phyloP scores from a whole-genome alignment of 2,888 invertebrate species.

The Drosophila neotestacea region DNA sequence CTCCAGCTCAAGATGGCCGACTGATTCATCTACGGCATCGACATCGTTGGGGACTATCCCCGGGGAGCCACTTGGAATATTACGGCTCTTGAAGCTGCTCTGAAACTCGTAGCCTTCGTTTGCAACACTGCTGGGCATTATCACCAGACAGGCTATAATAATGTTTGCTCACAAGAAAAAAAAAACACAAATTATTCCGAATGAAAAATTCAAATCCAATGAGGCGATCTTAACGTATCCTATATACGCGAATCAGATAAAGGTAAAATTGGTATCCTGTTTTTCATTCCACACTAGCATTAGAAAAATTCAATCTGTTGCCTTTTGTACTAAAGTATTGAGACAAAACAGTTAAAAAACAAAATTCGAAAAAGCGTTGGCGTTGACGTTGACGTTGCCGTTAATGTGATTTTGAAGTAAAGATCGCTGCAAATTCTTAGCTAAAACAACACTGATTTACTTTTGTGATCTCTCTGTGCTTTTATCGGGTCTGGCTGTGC shows the following conservation, averaged over 20 bases:
- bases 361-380: no score
- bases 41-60: slow-evolving; percentile 21
- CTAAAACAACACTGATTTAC: slow-evolving; percentile 82
- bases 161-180: slow-evolving; percentile 29
- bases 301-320: slow-evolving; percentile 38
- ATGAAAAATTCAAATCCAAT: slow-evolving; percentile 12
- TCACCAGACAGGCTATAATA: slow-evolving; percentile 65
- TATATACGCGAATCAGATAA: slow-evolving; percentile 57
- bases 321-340: not conserved
- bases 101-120: slow-evolving; percentile 62
- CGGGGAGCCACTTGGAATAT: slow-evolving; percentile 39
- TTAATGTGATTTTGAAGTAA: not conserved
- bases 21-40: slow-evolving; percentile 37
- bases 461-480: slow-evolving; percentile 76
- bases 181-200: slow-evolving; percentile 21
- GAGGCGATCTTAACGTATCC: not conserved
- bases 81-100: slow-evolving; percentile 44
- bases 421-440: slow-evolving; percentile 69
- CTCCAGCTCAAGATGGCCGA: slow-evolving; percentile 40
- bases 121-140: slow-evolving; percentile 82
- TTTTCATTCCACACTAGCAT: slow-evolving; percentile 81
- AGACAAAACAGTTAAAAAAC: no score
- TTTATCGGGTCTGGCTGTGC: slow-evolving; percentile 81
- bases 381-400: no score
- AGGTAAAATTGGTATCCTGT: slow-evolving; percentile 77